Percentiles rank a stretch among this genome's conserved stretches.
Evolutionary conservation across 2,797 vertebrate species (phyloP).

Genomic region (Euphonia xanthogaster): DNA sequence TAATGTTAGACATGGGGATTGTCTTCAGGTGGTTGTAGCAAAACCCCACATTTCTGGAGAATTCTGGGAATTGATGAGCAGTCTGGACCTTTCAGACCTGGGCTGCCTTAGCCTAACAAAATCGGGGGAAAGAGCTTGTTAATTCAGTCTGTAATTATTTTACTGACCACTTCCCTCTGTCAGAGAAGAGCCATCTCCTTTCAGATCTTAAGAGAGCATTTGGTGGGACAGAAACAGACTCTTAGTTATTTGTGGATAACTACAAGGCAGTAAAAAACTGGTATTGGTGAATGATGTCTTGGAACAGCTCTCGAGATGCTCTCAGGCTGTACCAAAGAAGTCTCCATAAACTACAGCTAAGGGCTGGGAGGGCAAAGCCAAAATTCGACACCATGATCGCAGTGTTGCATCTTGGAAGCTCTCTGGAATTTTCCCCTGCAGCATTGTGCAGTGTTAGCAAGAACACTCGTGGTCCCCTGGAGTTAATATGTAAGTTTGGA

Average conservation of each 20-base stretch:
- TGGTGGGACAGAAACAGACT: background rate
- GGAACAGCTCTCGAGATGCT: background rate
- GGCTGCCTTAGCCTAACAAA: background rate
- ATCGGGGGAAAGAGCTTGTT: background rate
- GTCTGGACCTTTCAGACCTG: background rate
- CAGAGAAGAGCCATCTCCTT: background rate
- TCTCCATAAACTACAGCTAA: background rate
- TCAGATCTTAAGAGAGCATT: background rate
- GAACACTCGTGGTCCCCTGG: constrained; percentile 16
- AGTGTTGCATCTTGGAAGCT: background rate
- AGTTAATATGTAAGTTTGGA: constrained; percentile 70
- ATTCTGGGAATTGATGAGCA: background rate
- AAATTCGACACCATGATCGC: background rate
- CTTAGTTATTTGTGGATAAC: background rate
- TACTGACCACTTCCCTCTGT: background rate
- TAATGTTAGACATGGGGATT: background rate
- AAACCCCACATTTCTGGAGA: background rate
- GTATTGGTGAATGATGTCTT: background rate
- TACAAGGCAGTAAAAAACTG: background rate
- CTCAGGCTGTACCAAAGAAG: background rate
- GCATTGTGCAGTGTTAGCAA: constrained; percentile 66
- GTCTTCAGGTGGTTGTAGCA: background rate
- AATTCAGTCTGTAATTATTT: background rate
- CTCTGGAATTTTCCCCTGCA: constrained; percentile 56
- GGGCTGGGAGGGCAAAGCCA: background rate